phyloP scores from a whole-genome alignment of 2,888 invertebrate genomes.

The Timandra comae region DNA sequence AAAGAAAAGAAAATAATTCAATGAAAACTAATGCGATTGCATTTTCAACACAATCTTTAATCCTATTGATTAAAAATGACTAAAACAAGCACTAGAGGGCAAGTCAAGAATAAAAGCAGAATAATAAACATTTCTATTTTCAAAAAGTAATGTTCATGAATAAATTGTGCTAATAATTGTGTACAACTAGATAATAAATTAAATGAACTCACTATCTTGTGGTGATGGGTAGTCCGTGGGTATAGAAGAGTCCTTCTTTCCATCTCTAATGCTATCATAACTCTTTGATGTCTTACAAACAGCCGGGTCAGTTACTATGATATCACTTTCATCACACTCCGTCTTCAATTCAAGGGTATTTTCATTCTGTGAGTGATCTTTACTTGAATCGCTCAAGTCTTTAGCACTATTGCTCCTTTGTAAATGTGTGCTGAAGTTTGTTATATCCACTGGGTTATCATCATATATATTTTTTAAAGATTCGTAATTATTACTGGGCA shows the following conservation, averaged over 20 bases:
- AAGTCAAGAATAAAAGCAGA: no score
- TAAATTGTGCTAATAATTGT: constrained; percentile 2
- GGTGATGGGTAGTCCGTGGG: constrained; percentile 59
- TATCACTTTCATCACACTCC: constrained; percentile 68
- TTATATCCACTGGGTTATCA: constrained; percentile 53
- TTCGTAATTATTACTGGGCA: constrained; percentile 47
- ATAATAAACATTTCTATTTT: no score
- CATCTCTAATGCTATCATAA: constrained; percentile 51
- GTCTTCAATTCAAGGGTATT: constrained; percentile 56
- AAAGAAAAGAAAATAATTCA: constrained; percentile 52
- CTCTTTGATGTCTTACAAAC: constrained; percentile 56
- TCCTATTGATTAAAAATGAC: constrained; percentile 5
- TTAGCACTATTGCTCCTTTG: constrained; percentile 35
- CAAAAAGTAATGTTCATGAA: not conserved
- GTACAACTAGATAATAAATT: no score
- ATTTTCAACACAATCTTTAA: constrained; percentile 73
- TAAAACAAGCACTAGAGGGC: constrained; percentile 4
- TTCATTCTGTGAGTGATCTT: constrained; percentile 38
- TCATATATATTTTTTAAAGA: constrained; percentile 54
- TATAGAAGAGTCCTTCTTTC: constrained; percentile 45
- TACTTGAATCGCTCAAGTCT: constrained; percentile 43
- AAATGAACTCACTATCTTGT: constrained; percentile 62
- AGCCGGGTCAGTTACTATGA: constrained; percentile 63
- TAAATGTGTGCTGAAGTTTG: constrained; percentile 43
- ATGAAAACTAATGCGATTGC: constrained; percentile 66